These are phyloP conservation scores for Euwallacea fornicatus DNA, from an alignment of 1,140 invertebrate species.

Conservation along the genomic window DNA sequence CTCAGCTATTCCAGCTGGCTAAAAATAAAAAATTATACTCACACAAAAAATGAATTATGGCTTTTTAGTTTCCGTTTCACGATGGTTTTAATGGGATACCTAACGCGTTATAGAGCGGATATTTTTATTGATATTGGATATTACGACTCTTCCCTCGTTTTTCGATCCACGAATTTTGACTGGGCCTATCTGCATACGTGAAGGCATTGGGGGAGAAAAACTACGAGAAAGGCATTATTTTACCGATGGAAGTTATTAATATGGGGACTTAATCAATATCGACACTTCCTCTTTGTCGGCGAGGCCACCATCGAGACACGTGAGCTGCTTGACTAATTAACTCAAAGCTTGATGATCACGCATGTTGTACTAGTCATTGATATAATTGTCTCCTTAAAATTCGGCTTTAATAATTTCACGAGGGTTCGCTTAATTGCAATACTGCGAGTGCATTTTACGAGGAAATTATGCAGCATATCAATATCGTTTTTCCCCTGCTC, in stretches of 20 bases:
- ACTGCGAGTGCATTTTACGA: too few species aligned
- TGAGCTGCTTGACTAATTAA: slow-evolving; percentile 14
- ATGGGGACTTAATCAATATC: slow-evolving; percentile 26
- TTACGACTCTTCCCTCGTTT: not conserved
- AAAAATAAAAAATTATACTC: slow-evolving; percentile 11
- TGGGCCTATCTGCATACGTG: too few species aligned
- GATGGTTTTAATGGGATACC: slow-evolving; percentile 8
- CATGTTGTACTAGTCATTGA: too few species aligned
- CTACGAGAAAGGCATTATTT: not conserved
- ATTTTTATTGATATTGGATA: not conserved
- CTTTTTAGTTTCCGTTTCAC: slow-evolving; percentile 9
- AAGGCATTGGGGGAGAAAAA: too few species aligned
- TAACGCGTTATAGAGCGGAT: not conserved
- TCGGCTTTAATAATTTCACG: too few species aligned
- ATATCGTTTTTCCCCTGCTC: too few species aligned
- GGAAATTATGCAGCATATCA: too few species aligned
- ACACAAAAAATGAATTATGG: slow-evolving; percentile 10
- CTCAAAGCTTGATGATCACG: not conserved
- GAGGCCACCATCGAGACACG: slow-evolving; percentile 20
- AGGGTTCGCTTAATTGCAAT: too few species aligned
- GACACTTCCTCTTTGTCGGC: slow-evolving; percentile 34
- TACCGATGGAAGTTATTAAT: not conserved
- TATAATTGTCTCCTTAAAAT: too few species aligned
- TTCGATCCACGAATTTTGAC: not conserved
- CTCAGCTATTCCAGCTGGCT: not conserved